Percentiles rank a stretch among this genome's conserved stretches.
phyloP scores from a whole-genome alignment of 2,113 vertebrate species.

The Tragulus kanchil region DNA sequence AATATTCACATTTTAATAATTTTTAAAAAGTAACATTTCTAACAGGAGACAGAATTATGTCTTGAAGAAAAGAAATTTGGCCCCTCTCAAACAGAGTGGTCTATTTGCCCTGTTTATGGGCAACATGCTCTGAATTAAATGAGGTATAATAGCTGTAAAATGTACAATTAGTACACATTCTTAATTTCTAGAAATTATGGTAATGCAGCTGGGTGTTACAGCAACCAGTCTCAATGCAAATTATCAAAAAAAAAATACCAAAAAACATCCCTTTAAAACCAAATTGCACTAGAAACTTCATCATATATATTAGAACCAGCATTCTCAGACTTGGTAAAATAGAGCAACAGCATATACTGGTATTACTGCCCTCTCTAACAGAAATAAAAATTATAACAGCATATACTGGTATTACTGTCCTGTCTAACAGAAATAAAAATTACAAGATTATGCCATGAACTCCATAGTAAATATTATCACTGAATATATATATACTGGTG shows the following conservation, averaged over 20 bases:
- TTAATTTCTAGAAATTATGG: not conserved
- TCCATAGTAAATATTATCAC: conserved; percentile 29
- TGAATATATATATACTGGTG: not conserved
- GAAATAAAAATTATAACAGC: conserved; percentile 24
- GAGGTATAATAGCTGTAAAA: not conserved
- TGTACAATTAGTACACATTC: not conserved
- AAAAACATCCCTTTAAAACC: conserved; percentile 19
- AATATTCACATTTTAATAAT: conserved; percentile 37
- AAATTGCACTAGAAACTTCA: conserved; percentile 28
- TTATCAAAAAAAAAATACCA: not conserved
- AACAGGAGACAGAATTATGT: not conserved
- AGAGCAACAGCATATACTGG: not conserved
- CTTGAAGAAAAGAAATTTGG: conserved; percentile 27
- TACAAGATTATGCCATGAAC: not conserved
- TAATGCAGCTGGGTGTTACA: not conserved
- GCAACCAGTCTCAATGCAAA: conserved; percentile 1
- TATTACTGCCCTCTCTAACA: not conserved
- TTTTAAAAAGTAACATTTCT: not conserved
- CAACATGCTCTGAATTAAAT: conserved; percentile 15
- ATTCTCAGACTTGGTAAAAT: not conserved
- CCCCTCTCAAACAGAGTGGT: conserved; percentile 45
- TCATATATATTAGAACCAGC: not conserved
- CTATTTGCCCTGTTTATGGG: not conserved
- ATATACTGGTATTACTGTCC: not conserved
- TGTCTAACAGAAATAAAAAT: conserved; percentile 46